Base-by-base conservation (phyloP, 1,140 invertebrate species). In the Hycleus cichorii region DNA sequence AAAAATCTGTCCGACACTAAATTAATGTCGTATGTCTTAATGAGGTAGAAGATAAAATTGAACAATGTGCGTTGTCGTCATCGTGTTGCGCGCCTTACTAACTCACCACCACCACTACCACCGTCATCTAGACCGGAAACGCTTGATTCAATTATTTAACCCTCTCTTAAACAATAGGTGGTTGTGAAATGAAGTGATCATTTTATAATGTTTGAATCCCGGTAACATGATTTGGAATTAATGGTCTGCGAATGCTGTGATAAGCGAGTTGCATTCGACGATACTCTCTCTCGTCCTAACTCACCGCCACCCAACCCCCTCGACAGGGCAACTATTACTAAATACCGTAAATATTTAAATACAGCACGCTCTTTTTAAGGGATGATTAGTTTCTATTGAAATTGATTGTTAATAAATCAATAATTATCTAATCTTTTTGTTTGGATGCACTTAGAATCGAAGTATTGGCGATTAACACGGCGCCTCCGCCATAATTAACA, bases 81-180 rank as follows among this genome's bases (percentile, higher is more conserved):
- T 18, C 49, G 58, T 54, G 56, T 46, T 51, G 55, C 24, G 46
- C 25, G 50, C 18, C 11, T n/a, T 43, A 25, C 40, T 40, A 49
- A 45, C 58, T 51, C 51, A 6, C 4, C 32, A 12, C 27, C 27
- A 25, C n/a, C n/a, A 49, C 47, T 5, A 25, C 47, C n/a, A 25
- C 24, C 10, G 10, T 6, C 4, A 24, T 12, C 27, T n/a, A 67
- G 61, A 67, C 63, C 65, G 63, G 63, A 67, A 67, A 67, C 61
- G 45, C 39, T 53, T 64, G 62, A 74, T 72, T 72, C 72, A 74
- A 74, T 74, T 74, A 74, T 74, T 74, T 74, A 74, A 74, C 72
- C 72, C 72, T 72, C 72, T 74, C 72, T 72, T 71, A 72, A 72
- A 74, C 72, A 74, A 74, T 74, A 74, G 72, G 72, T 72, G 71